phyloP scores from a whole-genome alignment of 1,140 invertebrate genomes.

The Drosophila bocqueti region DNA sequence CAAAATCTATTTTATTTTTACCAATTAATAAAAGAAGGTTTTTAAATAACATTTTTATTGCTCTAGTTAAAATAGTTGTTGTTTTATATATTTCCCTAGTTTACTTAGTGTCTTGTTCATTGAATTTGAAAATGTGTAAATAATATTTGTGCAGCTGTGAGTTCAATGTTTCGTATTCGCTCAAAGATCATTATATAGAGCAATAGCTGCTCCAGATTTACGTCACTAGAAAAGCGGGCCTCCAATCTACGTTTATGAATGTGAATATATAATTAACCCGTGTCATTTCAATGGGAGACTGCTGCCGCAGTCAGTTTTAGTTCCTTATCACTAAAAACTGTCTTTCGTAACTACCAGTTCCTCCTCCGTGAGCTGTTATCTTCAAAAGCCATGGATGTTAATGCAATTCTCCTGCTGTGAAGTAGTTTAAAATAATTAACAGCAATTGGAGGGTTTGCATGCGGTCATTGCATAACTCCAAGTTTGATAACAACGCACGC shows the following conservation, averaged over 20 bases:
- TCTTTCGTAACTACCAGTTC: conserved; percentile 7
- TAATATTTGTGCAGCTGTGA: conserved; percentile 44
- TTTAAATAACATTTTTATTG: neutral
- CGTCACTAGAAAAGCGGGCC: conserved; percentile 14
- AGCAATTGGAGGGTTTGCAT: conserved; percentile 38
- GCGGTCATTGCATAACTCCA: conserved; percentile 43
- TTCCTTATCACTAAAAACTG: conserved; percentile 25
- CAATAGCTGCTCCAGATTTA: conserved; percentile 13
- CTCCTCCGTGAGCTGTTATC: conserved; percentile 18
- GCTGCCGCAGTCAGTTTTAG: too few species aligned
- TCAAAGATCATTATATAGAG: conserved; percentile 16
- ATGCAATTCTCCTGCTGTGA: conserved; percentile 6
- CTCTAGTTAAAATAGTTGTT: neutral
- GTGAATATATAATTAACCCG: conserved; percentile 1
- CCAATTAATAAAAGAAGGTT: neutral
- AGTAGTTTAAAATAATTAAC: conserved; percentile 30
- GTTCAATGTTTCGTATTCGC: conserved; percentile 4
- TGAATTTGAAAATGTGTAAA: conserved; percentile 1
- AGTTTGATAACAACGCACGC: conserved; percentile 39
- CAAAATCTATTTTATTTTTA: neutral
- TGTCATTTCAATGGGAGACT: conserved; percentile 16
- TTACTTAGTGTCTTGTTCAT: neutral
- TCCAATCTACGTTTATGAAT: neutral
- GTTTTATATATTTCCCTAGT: neutral
- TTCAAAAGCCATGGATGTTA: neutral